A percentile compares a stretch with the other conserved stretches of the same genome.
phyloP scores from a whole-genome alignment of 2,797 vertebrate genomes.

The Margarornis squamiger region DNA sequence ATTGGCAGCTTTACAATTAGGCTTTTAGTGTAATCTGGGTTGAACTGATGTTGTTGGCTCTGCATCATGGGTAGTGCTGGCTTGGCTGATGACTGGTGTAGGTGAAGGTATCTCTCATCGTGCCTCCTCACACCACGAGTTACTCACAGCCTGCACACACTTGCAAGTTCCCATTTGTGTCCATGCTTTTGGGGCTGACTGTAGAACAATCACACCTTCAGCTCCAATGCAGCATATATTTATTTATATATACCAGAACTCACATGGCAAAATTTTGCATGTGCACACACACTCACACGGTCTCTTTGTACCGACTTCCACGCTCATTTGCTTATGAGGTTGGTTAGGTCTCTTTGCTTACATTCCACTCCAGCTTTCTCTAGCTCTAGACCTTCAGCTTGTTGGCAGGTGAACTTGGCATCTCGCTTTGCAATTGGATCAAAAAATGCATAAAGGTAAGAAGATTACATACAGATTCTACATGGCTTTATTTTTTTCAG shows the following conservation, averaged over 20 bases:
- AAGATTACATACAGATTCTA: background rate
- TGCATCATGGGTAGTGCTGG: background rate
- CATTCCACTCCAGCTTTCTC: background rate
- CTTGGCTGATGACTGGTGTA: background rate
- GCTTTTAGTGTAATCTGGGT: background rate
- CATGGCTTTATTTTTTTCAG: background rate
- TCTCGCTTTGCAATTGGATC: background rate
- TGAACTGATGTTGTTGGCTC: background rate
- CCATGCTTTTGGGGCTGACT: background rate
- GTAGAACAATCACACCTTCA: background rate
- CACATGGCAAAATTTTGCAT: background rate
- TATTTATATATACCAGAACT: background rate
- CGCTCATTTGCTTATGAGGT: background rate
- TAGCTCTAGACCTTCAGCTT: background rate
- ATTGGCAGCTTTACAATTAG: background rate
- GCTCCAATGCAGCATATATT: background rate
- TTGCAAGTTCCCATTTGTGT: background rate
- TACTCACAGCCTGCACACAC: background rate
- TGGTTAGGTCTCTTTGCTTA: background rate
- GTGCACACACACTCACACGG: fast-evolving
- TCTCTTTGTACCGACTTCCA: background rate
- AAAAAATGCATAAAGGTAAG: background rate
- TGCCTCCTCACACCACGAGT: background rate
- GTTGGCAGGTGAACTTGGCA: background rate
- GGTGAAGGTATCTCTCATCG: background rate